phyloP scores from a whole-genome alignment of 1,140 invertebrate genomes.

The Portunus trituberculatus region DNA sequence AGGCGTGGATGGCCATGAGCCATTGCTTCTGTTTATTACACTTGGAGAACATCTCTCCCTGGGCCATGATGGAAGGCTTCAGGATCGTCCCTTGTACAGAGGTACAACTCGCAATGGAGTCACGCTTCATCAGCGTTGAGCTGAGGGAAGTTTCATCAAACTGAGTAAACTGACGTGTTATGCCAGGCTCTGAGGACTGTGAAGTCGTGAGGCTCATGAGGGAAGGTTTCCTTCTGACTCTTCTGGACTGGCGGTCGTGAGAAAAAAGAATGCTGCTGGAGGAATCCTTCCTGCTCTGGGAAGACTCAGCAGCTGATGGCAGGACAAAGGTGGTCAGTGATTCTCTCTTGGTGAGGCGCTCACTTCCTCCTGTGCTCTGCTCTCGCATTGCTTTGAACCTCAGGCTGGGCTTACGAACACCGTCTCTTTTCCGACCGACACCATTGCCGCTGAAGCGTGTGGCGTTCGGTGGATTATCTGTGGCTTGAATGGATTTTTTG shows the following conservation, averaged over 20 bases:
- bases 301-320: not conserved
- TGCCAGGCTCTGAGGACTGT: conserved; percentile 47
- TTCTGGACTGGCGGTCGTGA: conserved; percentile 45
- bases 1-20: conserved; percentile 71
- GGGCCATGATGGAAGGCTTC: conserved; percentile 70
- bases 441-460: not conserved
- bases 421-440: not conserved
- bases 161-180: conserved; percentile 51
- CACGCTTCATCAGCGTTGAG: conserved; percentile 14
- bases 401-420: conserved; percentile 34
- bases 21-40: conserved; percentile 63
- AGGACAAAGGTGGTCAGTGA: conserved; percentile 44
- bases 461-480: not conserved
- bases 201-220: conserved; percentile 63
- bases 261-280: not conserved
- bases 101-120: conserved; percentile 32
- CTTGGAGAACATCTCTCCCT: conserved; percentile 65
- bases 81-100: conserved; percentile 39
- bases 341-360: not conserved
- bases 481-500: not conserved
- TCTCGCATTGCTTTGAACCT: not conserved
- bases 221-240: conserved; percentile 57
- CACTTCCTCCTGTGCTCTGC: not conserved
- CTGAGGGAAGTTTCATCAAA: conserved; percentile 40
- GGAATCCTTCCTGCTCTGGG: conserved; percentile 48